Evolutionary conservation across 2,888 invertebrate species (phyloP).

Genomic region (Lasioglossum malachurum): DNA sequence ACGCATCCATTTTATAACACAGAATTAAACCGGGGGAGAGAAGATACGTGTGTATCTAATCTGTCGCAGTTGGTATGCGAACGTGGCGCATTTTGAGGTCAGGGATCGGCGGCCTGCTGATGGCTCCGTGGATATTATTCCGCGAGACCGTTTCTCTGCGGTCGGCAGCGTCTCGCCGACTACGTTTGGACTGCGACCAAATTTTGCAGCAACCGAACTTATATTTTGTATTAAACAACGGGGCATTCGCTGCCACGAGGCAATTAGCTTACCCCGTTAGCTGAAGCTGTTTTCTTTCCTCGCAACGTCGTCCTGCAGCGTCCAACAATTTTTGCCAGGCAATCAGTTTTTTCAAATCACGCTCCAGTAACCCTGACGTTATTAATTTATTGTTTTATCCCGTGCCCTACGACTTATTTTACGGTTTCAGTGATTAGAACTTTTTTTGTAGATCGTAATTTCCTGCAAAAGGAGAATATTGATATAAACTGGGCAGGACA

Average conservation of each 20-base stretch:
- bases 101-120: conserved; percentile 62
- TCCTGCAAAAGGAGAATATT: too few species aligned
- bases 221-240: background rate
- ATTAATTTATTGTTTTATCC: background rate
- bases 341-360: background rate
- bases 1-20: conserved; percentile 46
- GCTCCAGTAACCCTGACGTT: background rate
- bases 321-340: background rate
- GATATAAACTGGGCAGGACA: too few species aligned
- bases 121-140: conserved; percentile 52
- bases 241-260: background rate
- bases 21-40: conserved; percentile 43
- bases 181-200: conserved; percentile 52
- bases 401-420: too few species aligned
- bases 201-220: conserved; percentile 21
- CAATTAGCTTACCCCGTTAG: background rate
- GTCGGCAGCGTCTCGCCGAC: conserved; percentile 16
- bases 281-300: background rate
- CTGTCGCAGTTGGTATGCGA: conserved; percentile 43
- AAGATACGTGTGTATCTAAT: conserved; percentile 52
- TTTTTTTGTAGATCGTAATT: too few species aligned
- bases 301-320: background rate
- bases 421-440: too few species aligned
- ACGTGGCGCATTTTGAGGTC: conserved; percentile 60
- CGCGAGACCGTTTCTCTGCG: conserved; percentile 21